Evolutionary conservation across 30 jellyfish, hydroid and myxozoan genomes (phyloP).

Genomic region (Hydractinia symbiolongicarpus): DNA sequence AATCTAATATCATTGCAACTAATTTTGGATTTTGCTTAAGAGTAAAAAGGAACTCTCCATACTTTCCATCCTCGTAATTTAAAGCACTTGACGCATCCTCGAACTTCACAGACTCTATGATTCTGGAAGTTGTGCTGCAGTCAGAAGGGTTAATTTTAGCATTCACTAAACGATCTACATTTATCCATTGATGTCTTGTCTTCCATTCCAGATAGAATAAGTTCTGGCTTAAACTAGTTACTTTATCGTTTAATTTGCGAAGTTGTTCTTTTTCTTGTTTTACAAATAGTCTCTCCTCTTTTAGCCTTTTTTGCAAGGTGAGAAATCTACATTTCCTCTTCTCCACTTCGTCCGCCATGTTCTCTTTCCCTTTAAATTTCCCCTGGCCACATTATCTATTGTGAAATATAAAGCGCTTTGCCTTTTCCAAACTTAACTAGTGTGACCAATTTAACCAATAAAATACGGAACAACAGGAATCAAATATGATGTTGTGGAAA

Average conservation of each 20-base stretch:
- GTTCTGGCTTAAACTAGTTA: conserved; percentile 46
- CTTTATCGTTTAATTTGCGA: conserved; percentile 58
- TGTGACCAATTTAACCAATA: too few species aligned
- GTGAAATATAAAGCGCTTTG: too few species aligned
- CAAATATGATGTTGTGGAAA: too few species aligned
- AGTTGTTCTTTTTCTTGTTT: conserved; percentile 78
- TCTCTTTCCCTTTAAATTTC: conserved; percentile 7
- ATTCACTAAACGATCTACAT: conserved; percentile 75
- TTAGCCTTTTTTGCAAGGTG: conserved; percentile 61
- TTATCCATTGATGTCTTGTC: conserved; percentile 88
- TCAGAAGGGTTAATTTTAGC: conserved; percentile 75
- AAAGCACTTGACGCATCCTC: conserved; percentile 80
- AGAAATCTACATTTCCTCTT: conserved; percentile 19
- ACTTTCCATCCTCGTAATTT: conserved; percentile 68
- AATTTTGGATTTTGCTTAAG: conserved; percentile 59
- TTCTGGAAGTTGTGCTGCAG: conserved; percentile 69
- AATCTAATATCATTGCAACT: conserved; percentile 53
- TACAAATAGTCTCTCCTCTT: conserved; percentile 71
- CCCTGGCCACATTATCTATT: not conserved
- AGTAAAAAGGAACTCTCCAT: conserved; percentile 73
- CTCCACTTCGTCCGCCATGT: conserved; percentile 21
- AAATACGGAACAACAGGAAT: too few species aligned
- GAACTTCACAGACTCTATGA: conserved; percentile 50
- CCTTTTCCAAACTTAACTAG: too few species aligned
- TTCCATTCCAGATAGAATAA: conserved; percentile 77